Percentiles rank a stretch among this genome's conserved stretches.
Evolutionary conservation across 2,888 invertebrate genomes (phyloP).

Genomic region (Rhagonycha fulva): DNA sequence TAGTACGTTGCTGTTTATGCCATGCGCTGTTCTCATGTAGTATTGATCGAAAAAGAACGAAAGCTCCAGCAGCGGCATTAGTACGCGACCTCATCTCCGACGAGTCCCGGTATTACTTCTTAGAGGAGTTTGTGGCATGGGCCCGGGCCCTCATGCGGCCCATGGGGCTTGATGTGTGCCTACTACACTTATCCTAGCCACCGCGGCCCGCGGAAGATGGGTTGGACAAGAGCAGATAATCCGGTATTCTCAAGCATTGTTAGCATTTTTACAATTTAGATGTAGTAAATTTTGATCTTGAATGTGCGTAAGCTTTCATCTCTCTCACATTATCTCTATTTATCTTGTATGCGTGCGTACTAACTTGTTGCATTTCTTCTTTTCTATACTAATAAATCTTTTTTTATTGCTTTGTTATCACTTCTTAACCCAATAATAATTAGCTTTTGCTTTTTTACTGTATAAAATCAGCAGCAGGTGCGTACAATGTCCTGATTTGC

Average conservation of each 20-base stretch:
- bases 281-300: slow-evolving; percentile 33
- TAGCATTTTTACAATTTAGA: slow-evolving; percentile 40
- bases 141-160: slow-evolving; percentile 35
- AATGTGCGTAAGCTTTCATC: slow-evolving; percentile 16
- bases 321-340: slow-evolving; percentile 11
- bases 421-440: neutral
- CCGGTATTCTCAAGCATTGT: slow-evolving; percentile 48
- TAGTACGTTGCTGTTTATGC: slow-evolving; percentile 26
- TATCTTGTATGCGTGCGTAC: slow-evolving; percentile 11
- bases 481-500: neutral
- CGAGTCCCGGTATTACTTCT: slow-evolving; percentile 36
- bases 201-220: slow-evolving; percentile 51
- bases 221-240: slow-evolving; percentile 50
- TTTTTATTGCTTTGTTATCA: neutral
- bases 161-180: slow-evolving; percentile 50
- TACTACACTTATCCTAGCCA: slow-evolving; percentile 56
- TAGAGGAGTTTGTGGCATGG: slow-evolving; percentile 35
- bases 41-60: slow-evolving; percentile 47
- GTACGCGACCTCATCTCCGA: slow-evolving; percentile 47
- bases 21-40: slow-evolving; percentile 38
- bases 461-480: neutral
- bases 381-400: neutral
- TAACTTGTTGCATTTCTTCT: slow-evolving; percentile 25
- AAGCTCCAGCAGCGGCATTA: slow-evolving; percentile 47
- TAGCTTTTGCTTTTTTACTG: neutral